Evolutionary conservation across 2,888 invertebrate genomes (phyloP).

Genomic region (Poecilus cupreus): DNA sequence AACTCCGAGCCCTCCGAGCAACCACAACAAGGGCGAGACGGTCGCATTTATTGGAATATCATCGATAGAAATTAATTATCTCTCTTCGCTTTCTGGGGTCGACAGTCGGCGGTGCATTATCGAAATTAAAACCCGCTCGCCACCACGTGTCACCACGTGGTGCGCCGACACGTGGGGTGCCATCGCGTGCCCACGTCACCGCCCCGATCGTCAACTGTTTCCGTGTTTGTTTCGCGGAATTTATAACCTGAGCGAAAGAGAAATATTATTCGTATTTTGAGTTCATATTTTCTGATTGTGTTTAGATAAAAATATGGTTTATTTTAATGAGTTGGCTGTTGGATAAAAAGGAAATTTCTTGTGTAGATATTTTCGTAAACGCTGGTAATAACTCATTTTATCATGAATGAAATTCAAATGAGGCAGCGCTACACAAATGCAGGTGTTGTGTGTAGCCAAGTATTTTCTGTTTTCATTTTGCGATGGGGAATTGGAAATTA

Average conservation of each 20-base stretch:
- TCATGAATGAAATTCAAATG: conserved; percentile 35
- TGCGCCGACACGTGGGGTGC: neutral
- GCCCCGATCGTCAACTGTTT: conserved; percentile 23
- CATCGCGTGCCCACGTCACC: neutral
- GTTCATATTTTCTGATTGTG: conserved; percentile 40
- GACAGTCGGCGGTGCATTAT: conserved; percentile 24
- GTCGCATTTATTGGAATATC: conserved; percentile 45
- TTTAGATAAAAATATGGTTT: conserved; percentile 33
- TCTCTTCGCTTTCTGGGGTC: conserved; percentile 12
- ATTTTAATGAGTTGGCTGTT: conserved; percentile 36
- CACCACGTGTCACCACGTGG: conserved; percentile 21
- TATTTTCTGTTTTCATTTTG: conserved; percentile 14
- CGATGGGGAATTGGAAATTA: conserved; percentile 12
- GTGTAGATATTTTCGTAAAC: conserved; percentile 38
- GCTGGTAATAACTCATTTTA: conserved; percentile 44
- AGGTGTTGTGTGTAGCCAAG: conserved; percentile 7
- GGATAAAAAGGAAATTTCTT: conserved; percentile 43
- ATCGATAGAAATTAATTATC: conserved; percentile 49
- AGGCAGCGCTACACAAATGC: conserved; percentile 19
- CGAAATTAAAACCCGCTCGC: conserved; percentile 27
- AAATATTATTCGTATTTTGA: conserved; percentile 28
- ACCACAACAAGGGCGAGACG: conserved; percentile 1
- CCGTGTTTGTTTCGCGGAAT: conserved; percentile 14
- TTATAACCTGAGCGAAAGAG: neutral
- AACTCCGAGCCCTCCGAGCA: neutral